Base-by-base conservation (phyloP, 2,113 vertebrate species). In the Machaerirhynchus nigripectus region DNA sequence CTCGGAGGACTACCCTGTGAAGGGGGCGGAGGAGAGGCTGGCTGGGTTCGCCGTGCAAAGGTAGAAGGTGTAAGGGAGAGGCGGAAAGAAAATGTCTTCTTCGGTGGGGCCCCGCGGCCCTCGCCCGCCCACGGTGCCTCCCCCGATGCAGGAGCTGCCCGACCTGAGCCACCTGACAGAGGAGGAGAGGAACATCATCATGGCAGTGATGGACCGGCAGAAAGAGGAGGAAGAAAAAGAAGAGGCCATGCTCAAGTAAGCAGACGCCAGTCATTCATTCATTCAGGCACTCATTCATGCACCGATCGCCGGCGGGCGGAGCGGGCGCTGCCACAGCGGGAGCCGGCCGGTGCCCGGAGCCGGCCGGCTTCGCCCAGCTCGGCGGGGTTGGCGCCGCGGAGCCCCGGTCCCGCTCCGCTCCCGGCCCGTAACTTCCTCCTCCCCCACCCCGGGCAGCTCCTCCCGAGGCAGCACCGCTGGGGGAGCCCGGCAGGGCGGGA, bases 191-290 rank as follows among this genome's bases (percentile, higher is more conserved):
- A 98, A 98, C 98, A 99, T 99, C 92, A 99, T 99, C 96, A 98
- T 99, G 99, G 99, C 98, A 96, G 99, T 99, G 98, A 99, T 99
- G 99, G 99, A 98, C 98, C 98, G 99, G 95, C 99, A 99, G 97
- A 99, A 99, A 96, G 99, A 99, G 93, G 99, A 99, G 94, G 99
- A 99, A 92, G 99, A 99, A 84, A 99, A 99, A 96, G 99, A 99
- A 98, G 98, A 99, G 98, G 99, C 98, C 98, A 99, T 99, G 99
- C 98, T 99, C 96, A 99, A 99, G 99, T 99, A 99, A 99, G 99
- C 86, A 80, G 84, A 86, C 87, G 88, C 91, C 89, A 89, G 91
- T 91, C 87, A 86, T 94, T 97, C 96, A 91, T 94, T 95, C 95
- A 79, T 91, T 92, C 94, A 37, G 65, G 50, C 95, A 28, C 82